Evolutionary conservation across 2,797 vertebrate species (phyloP).

Genomic region (Eleutherodactylus coqui): DNA sequence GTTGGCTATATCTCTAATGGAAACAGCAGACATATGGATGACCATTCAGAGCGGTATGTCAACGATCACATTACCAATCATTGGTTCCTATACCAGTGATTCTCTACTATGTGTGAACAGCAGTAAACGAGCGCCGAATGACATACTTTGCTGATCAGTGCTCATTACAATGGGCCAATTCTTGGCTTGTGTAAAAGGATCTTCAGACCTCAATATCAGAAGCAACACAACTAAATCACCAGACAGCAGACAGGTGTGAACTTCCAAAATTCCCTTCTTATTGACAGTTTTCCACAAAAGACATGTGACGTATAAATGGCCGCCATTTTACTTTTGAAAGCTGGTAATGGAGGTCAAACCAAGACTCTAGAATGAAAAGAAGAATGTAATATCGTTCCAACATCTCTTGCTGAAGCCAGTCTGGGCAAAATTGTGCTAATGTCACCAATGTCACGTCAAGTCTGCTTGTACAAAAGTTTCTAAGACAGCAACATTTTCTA

Average conservation of each 20-base stretch:
- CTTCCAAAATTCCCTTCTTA: constrained; percentile 32
- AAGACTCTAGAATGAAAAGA: not conserved
- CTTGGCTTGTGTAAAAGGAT: no score
- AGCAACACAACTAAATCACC: constrained; percentile 10
- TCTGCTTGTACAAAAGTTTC: constrained; percentile 41
- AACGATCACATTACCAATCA: no score
- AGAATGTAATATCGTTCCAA: not conserved
- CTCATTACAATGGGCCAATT: no score
- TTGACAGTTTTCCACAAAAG: constrained; percentile 33
- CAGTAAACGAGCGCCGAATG: no score
- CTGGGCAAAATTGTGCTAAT: constrained; percentile 33
- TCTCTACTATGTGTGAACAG: no score
- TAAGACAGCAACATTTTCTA: constrained; percentile 55
- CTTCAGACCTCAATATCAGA: not conserved
- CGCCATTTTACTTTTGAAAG: constrained; percentile 18
- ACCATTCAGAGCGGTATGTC: no score
- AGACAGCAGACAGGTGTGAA: not conserved
- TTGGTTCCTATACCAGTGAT: no score
- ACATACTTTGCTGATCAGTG: no score
- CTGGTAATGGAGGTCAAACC: constrained; percentile 36
- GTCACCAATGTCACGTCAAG: constrained; percentile 23
- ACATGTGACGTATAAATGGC: constrained; percentile 32
- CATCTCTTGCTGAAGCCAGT: constrained; percentile 6
- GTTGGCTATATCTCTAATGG: no score
- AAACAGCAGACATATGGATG: no score